Evolutionary conservation across 2,113 vertebrate genomes (phyloP).

Genomic region (Macroglossus sobrinus): DNA sequence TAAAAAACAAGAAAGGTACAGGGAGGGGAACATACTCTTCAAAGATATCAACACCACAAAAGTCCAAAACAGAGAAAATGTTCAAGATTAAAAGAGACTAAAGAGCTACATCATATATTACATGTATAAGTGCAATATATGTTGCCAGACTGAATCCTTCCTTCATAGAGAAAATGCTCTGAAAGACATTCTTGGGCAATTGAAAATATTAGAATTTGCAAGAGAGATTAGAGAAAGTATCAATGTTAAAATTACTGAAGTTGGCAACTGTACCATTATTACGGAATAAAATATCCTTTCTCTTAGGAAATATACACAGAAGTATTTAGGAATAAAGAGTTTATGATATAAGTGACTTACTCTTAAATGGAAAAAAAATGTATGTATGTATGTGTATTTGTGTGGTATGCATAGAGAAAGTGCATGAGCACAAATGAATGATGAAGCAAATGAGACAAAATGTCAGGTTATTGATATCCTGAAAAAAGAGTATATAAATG

Average conservation of each 20-base stretch:
- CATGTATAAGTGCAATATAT: not conserved
- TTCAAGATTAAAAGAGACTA: not conserved
- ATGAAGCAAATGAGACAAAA: not conserved
- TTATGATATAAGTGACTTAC: not conserved
- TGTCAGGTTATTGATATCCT: not conserved
- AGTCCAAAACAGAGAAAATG: not conserved
- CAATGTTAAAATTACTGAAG: not conserved
- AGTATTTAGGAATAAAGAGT: not conserved
- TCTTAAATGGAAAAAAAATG: not conserved
- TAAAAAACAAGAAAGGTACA: not conserved
- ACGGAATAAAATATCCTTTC: not conserved
- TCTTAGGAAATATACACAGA: not conserved
- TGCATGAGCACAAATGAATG: not conserved
- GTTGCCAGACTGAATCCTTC: not conserved
- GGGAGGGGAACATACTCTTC: not conserved
- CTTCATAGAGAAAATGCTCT: not conserved
- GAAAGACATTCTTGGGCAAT: not conserved
- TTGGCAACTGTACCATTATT: not conserved
- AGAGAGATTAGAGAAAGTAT: not conserved
- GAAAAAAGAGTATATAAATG: not conserved
- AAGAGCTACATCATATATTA: not conserved
- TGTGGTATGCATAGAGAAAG: not conserved
- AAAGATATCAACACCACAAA: not conserved
- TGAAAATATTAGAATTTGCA: conserved; percentile 3
- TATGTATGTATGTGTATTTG: not conserved